Percentiles rank a stretch among this genome's conserved stretches.
Evolutionary conservation across 1,140 invertebrate genomes (phyloP).

Genomic region (Drosophila tsacasi): DNA sequence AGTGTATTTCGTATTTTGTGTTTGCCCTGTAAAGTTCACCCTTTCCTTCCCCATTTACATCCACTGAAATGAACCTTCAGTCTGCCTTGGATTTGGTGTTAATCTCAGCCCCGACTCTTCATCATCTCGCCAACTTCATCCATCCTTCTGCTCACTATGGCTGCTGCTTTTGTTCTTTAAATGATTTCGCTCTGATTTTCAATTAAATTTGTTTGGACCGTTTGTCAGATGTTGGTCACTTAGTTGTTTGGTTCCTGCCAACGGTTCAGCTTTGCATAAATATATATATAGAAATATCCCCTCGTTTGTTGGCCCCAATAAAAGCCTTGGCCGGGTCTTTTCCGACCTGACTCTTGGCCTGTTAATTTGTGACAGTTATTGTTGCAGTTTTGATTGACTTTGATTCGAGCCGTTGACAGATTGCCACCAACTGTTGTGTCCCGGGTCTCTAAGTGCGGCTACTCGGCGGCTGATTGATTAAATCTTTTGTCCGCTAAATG

Average conservation of each 20-base stretch:
- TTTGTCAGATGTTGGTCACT: slow-evolving; percentile 54
- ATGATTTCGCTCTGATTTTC: slow-evolving; percentile 70
- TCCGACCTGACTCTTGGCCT: slow-evolving; percentile 27
- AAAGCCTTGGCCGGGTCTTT: slow-evolving; percentile 50
- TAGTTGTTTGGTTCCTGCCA: slow-evolving; percentile 66
- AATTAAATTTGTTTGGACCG: slow-evolving; percentile 65
- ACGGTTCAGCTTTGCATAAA: slow-evolving; percentile 55
- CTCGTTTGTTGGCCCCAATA: slow-evolving; percentile 53
- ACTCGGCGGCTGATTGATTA: slow-evolving; percentile 39
- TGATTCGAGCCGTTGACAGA: slow-evolving; percentile 54
- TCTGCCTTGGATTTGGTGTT: slow-evolving; percentile 40
- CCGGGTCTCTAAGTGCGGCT: slow-evolving; percentile 22
- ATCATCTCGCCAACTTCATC: slow-evolving; percentile 44
- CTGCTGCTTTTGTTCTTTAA: slow-evolving; percentile 45
- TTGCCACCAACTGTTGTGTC: slow-evolving; percentile 29
- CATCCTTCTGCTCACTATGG: slow-evolving; percentile 32
- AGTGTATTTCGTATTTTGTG: background rate
- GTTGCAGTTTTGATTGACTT: slow-evolving; percentile 75
- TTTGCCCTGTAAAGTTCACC: background rate
- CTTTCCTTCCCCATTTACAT: slow-evolving; percentile 3
- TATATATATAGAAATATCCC: slow-evolving; percentile 10
- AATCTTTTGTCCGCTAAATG: slow-evolving; percentile 52
- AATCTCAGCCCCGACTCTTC: slow-evolving; percentile 28
- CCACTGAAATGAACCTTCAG: slow-evolving; percentile 8
- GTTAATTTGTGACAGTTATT: slow-evolving; percentile 73